Base-by-base conservation (phyloP, 1,140 invertebrate species). In the Aleiodes sp. region DNA sequence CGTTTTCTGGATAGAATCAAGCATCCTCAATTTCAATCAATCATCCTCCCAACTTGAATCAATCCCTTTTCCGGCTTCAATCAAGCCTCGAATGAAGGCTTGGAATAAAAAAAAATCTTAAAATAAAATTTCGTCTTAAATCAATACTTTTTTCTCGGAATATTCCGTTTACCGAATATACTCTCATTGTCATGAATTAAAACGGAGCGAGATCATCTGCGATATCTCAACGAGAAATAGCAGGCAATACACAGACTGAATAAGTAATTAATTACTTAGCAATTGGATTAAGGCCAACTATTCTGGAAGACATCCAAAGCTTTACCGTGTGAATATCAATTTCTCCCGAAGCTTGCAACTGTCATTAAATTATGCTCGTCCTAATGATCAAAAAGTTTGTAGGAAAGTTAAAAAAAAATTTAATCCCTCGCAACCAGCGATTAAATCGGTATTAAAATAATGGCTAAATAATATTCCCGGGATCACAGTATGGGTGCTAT, bases 261-360 rank as follows among this genome's bases (percentile, higher is more conserved):
- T 82, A 78, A 81, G 73, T 78, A 78, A 77, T 82, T 80, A 82
- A 82, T 84, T 79, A 79, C 69, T 66, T 14, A 26, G 72, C 69
- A 75, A 81, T 81, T 84, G 80, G 82, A 82, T 73, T 80, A 67
- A 70, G 75, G 80, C 80, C 81, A 83, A 83, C 74, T 68, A 75
- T 75, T 74, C 78, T 84, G 80, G 82, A 84, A 73, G n/a, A 71
- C 71, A 73, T 82, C 81, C 82, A 84, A 80, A 69, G 71, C 74
- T 73, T 70, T n/a, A n/a, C 72, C 71, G 19, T 62, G 57, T 28
- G 37, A 43, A 41, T 16, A 74, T 70, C 68, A 76, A 70, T 71
- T 73, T 70, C 67, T 65, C 68, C 63, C 74, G 71, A 70, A 73
- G 65, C 68, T n/a, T 67, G 61, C 72, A 43, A n/a, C 75, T 52